phyloP scores from a whole-genome alignment of 2,888 invertebrate genomes.

The Gonocerus acuteangulatus region DNA sequence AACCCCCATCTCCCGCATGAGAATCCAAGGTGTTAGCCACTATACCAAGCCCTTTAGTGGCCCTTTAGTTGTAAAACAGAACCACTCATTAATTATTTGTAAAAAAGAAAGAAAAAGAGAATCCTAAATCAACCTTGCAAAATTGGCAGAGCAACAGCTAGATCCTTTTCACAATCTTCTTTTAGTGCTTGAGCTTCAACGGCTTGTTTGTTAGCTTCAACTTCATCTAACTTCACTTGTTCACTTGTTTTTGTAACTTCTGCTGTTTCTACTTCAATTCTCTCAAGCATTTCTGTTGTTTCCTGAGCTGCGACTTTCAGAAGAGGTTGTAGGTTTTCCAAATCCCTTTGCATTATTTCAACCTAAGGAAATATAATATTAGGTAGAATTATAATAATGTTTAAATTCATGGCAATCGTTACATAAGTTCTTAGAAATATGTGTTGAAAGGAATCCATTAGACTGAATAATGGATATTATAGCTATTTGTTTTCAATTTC shows the following conservation, averaged over 20 bases:
- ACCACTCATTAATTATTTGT: too few species aligned
- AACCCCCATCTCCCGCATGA: too few species aligned
- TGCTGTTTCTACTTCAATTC: conserved; percentile 57
- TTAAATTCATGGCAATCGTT: background rate
- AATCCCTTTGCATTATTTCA: conserved; percentile 64
- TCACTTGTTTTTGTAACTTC: conserved; percentile 71
- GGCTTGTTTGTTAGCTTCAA: conserved; percentile 79
- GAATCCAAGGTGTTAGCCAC: too few species aligned
- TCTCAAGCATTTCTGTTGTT: conserved; percentile 65
- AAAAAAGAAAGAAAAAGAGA: too few species aligned
- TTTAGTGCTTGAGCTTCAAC: conserved; percentile 74
- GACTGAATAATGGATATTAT: too few species aligned
- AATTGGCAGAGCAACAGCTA: conserved; percentile 64
- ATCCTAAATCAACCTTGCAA: conserved; percentile 30
- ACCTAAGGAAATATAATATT: conserved; percentile 47
- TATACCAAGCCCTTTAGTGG: too few species aligned
- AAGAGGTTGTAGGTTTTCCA: conserved; percentile 66
- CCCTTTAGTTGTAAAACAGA: too few species aligned
- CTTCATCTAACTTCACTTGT: conserved; percentile 77
- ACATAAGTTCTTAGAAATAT: background rate
- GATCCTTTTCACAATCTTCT: conserved; percentile 84
- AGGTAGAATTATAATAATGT: background rate
- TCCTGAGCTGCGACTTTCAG: conserved; percentile 63
- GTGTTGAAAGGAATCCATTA: background rate
- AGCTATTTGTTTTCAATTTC: too few species aligned